These are phyloP conservation scores for Buphagus erythrorhynchus DNA, from an alignment of 2,797 vertebrate genomes.

Conservation along the genomic window DNA sequence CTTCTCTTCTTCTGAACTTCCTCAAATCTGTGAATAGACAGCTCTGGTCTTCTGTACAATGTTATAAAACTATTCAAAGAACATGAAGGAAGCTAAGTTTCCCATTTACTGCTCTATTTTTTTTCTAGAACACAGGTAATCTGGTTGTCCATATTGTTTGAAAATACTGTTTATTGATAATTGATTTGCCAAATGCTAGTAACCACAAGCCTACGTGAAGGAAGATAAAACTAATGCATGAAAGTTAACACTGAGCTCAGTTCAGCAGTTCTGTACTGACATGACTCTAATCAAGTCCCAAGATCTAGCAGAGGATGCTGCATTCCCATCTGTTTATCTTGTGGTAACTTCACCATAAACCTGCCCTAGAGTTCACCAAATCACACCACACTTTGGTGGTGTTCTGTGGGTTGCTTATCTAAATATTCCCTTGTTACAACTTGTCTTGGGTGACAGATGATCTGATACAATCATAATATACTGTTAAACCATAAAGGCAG, in stretches of 20 bases:
- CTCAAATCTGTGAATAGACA: not conserved
- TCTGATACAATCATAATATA: not conserved
- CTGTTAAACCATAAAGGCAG: not conserved
- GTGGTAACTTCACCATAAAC: not conserved
- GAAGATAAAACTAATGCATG: not conserved
- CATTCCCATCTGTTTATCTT: not conserved
- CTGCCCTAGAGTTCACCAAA: not conserved
- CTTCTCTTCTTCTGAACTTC: not conserved
- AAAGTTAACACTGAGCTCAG: not conserved
- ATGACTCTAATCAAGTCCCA: not conserved
- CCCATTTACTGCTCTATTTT: not conserved
- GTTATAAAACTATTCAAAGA: not conserved
- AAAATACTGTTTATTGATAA: not conserved
- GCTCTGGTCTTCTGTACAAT: not conserved
- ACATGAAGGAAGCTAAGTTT: not conserved
- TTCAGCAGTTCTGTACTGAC: not conserved
- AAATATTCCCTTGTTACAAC: not conserved
- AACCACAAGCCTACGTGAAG: not conserved
- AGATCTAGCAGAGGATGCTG: not conserved
- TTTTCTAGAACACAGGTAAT: not conserved
- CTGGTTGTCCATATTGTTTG: not conserved
- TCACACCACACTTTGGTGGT: not conserved
- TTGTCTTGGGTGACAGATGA: not conserved
- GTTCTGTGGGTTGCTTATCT: not conserved
- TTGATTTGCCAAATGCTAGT: not conserved